phyloP scores from a whole-genome alignment of 2,888 invertebrate species.

The Gnatocerus cornutus region DNA sequence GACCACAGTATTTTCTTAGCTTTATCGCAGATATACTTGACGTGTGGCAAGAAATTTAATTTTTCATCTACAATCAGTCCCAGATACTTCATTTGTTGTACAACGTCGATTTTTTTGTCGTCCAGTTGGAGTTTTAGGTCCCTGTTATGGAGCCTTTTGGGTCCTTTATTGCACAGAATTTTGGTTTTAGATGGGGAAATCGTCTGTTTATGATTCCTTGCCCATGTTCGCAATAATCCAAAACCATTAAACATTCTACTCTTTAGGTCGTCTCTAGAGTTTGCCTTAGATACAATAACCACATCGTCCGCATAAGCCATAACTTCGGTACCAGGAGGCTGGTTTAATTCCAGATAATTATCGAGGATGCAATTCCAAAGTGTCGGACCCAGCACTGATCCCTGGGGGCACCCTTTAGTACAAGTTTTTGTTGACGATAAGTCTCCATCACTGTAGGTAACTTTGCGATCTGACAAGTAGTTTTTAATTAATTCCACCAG shows the following conservation, averaged over 20 bases:
- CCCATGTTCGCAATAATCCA: no score
- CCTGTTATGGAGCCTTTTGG: background rate
- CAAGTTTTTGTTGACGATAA: background rate
- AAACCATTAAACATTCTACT: background rate
- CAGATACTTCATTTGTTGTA: background rate
- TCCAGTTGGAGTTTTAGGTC: background rate
- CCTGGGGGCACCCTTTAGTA: constrained; percentile 8
- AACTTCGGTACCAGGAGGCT: background rate
- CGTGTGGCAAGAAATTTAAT: background rate
- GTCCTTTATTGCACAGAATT: background rate
- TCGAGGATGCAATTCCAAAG: background rate
- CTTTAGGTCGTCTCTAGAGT: no score
- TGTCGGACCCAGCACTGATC: constrained; percentile 3
- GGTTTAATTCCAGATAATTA: no score
- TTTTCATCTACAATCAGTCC: background rate
- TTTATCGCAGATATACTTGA: background rate
- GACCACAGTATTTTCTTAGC: background rate
- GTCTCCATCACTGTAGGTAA: background rate
- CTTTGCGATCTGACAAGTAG: constrained; percentile 27
- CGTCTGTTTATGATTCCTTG: background rate
- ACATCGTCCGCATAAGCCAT: background rate
- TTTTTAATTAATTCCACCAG: constrained; percentile 28
- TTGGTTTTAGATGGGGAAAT: background rate
- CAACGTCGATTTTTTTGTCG: background rate
- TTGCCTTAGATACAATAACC: background rate